Percentiles rank a stretch among this genome's conserved stretches.
These are phyloP conservation scores for Dryadula phaetusa DNA, from an alignment of 2,888 invertebrate genomes.

Conservation along the genomic window DNA sequence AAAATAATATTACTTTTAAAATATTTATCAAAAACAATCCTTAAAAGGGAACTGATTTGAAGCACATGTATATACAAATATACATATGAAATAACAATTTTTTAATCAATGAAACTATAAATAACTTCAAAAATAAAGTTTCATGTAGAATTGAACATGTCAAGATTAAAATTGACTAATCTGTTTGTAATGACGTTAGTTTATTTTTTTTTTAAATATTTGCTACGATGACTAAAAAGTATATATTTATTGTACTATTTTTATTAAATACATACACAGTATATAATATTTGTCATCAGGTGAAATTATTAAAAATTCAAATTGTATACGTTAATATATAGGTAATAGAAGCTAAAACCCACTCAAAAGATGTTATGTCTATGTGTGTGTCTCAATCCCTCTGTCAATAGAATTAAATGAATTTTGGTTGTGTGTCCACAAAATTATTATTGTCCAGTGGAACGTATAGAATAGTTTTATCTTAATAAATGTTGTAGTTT, in stretches of 20 bases:
- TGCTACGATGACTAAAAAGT: not conserved
- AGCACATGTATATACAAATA: not conserved
- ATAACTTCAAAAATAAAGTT: not conserved
- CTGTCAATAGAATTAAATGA: no score
- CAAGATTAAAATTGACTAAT: not conserved
- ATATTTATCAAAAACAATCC: not conserved
- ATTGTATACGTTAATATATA: no score
- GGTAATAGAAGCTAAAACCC: no score
- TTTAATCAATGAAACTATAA: conserved; percentile 1
- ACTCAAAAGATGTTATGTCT: no score
- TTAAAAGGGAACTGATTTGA: not conserved
- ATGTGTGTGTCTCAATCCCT: no score
- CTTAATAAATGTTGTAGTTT: no score
- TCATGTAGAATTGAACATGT: not conserved
- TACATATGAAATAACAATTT: not conserved
- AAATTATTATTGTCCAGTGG: no score
- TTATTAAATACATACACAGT: not conserved
- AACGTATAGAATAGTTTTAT: no score
- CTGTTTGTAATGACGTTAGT: conserved; percentile 1
- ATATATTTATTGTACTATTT: not conserved
- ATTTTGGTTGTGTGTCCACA: no score
- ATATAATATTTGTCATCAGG: no score
- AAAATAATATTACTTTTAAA: not conserved
- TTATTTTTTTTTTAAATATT: not conserved
- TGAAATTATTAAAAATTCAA: no score